Evolutionary conservation across 1,140 invertebrate species (phyloP), one percentile per base, ranked within the genome.

Genomic region (Brachionus paranguensis): DNA sequence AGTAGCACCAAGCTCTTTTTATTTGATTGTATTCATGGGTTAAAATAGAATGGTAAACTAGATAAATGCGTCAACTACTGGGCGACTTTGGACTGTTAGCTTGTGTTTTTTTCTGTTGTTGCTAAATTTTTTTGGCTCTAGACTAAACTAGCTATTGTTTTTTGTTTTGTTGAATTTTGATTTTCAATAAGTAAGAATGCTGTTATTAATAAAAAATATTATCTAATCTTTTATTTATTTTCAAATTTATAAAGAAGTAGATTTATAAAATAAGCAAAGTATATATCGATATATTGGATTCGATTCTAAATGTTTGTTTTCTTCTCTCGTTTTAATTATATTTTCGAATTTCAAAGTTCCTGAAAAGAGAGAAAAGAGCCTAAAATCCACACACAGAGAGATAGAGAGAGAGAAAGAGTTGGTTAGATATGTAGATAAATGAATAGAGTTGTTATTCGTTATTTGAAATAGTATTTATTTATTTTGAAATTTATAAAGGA

Each of bases 121-220:
- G 68, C 43, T 37, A 5, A 43, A 72, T 45, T 45, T 68, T 72
- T 24, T 72, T 20, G 68, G 41, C n/a, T 45, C 43, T 72, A 60
- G 53, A 60, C 53, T 60, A 24, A 60, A 60, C 53, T 43, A 43
- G 68, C 41, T 72, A 43, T 72, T 72, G 17, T 72, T 72, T 43
- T 72, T 20, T 72, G 17, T 72, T 43, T 72, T 72, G 33, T 72
- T 72, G 33, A 17, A 43, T 37, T 72, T 72, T 37, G 41, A 43
- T 72, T 72, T 72, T 41, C 33, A 72, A 72, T 72, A 72, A 72
- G 68, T 72, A 72, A 5, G 68, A 72, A 72, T 72, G 33, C 68
- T 72, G 68, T 72, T 72, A 72, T 72, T 72, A 72, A 72, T 72
- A 72, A 72, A 72, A 72, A 72, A 72, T 72, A 72, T 72, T 72